Evolutionary conservation across 2,797 vertebrate genomes (phyloP).

Genomic region (Pogoniulus pusillus): DNA sequence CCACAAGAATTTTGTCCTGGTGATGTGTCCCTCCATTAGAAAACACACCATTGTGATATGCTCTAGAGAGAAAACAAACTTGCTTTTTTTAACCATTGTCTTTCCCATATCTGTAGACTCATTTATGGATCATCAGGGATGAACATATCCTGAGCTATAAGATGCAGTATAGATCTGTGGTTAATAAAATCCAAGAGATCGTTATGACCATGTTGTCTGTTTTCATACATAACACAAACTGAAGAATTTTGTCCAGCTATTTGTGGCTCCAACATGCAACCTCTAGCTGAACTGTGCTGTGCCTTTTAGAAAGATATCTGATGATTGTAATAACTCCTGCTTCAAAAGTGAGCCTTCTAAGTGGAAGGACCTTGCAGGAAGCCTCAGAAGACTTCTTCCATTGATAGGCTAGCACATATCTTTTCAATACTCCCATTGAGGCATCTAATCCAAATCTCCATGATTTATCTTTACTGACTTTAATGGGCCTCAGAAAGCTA

Average conservation of each 20-base stretch:
- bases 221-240: neutral
- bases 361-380: slow-evolving; percentile 11
- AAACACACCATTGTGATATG: neutral
- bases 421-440: slow-evolving; percentile 54
- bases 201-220: neutral
- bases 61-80: neutral
- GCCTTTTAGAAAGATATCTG: neutral
- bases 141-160: neutral
- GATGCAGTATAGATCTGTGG: neutral
- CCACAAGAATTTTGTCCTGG: neutral
- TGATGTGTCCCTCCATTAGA: neutral
- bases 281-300: neutral
- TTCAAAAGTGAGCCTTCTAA: slow-evolving; percentile 14
- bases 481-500: slow-evolving; percentile 46
- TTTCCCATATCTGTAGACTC: neutral
- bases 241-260: neutral
- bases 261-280: neutral
- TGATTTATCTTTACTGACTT: slow-evolving; percentile 58
- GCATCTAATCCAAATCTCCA: slow-evolving; percentile 41
- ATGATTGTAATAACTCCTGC: slow-evolving; percentile 1
- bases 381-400: slow-evolving; percentile 14
- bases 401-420: slow-evolving; percentile 11
- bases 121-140: neutral
- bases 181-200: neutral
- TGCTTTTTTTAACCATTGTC: neutral